Conservation (phyloP, 2,113 vertebrate species). For the Cheirogaleus medius region DNA sequence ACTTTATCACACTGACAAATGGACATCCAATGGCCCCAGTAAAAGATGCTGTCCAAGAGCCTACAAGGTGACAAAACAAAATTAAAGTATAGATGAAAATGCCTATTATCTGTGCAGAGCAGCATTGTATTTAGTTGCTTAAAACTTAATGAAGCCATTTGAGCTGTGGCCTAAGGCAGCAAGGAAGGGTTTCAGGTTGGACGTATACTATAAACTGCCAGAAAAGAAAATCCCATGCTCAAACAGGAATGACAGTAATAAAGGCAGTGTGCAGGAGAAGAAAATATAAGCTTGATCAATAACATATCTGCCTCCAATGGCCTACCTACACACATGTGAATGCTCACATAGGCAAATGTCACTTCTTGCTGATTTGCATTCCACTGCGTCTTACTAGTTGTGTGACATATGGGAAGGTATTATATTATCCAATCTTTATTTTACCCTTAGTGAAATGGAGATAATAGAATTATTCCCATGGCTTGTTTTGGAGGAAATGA, state of each 20-base stretch:
- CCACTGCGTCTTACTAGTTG: background rate
- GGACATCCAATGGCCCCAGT: background rate
- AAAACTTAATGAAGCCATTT: background rate
- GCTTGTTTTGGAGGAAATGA: background rate
- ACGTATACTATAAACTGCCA: background rate
- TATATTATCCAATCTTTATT: background rate
- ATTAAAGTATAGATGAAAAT: background rate
- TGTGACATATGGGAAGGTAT: background rate
- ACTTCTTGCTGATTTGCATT: background rate
- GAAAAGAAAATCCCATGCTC: background rate
- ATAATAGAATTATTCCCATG: background rate
- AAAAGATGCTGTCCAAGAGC: background rate
- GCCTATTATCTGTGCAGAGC: background rate
- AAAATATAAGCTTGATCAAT: rapidly evolving
- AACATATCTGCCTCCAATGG: rapidly evolving
- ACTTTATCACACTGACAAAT: background rate
- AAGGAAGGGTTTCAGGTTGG: background rate
- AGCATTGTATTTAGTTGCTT: background rate
- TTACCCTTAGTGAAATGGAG: background rate
- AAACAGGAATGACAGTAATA: background rate
- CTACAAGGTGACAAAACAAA: background rate
- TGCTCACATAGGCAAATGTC: background rate
- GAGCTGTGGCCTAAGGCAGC: background rate
- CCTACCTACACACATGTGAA: rapidly evolving
- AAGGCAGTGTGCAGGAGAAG: no score